Evolutionary conservation across 35 echinoderm and acorn worm genomes (phyloP).

Genomic region (Nesometra sesokonis): DNA sequence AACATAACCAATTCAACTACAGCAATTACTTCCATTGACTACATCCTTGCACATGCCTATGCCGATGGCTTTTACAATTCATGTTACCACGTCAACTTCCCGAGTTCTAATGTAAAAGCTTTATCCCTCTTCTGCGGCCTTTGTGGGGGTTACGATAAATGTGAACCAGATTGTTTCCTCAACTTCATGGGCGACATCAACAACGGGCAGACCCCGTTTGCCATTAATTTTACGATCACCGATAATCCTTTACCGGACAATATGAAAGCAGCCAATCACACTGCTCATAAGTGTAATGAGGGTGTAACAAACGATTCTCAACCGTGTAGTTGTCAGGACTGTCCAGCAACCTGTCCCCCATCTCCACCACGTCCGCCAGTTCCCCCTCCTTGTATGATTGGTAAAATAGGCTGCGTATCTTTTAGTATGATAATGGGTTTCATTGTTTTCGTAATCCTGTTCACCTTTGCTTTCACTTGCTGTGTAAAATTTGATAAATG

Average conservation of each 20-base stretch:
- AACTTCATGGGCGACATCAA: conserved; percentile 59
- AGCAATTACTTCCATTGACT: conserved; percentile 27
- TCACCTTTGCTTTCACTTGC: conserved; percentile 5
- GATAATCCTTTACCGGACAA: not conserved
- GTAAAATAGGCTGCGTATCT: conserved; percentile 33
- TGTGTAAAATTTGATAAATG: not conserved
- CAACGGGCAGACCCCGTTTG: conserved; percentile 79
- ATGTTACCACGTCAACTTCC: conserved; percentile 79
- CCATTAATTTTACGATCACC: conserved; percentile 44
- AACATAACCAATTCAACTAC: conserved; percentile 8
- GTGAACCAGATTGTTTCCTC: conserved; percentile 58
- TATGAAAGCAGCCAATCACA: conserved; percentile 43
- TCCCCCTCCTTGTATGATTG: conserved; percentile 34
- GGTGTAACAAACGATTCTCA: conserved; percentile 30
- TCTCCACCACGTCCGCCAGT: conserved; percentile 35
- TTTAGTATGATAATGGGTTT: conserved; percentile 31
- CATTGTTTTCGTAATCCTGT: conserved; percentile 41
- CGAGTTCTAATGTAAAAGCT: conserved; percentile 61
- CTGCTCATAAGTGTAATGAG: conserved; percentile 49
- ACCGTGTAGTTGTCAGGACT: conserved; percentile 93
- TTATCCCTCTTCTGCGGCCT: conserved; percentile 64
- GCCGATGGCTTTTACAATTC: conserved; percentile 74
- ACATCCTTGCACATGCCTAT: conserved; percentile 43
- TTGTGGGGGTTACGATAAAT: conserved; percentile 52
- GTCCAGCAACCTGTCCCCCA: conserved; percentile 62